phyloP scores from a whole-genome alignment of 1,140 invertebrate genomes.

The Phocides pigmalion region DNA sequence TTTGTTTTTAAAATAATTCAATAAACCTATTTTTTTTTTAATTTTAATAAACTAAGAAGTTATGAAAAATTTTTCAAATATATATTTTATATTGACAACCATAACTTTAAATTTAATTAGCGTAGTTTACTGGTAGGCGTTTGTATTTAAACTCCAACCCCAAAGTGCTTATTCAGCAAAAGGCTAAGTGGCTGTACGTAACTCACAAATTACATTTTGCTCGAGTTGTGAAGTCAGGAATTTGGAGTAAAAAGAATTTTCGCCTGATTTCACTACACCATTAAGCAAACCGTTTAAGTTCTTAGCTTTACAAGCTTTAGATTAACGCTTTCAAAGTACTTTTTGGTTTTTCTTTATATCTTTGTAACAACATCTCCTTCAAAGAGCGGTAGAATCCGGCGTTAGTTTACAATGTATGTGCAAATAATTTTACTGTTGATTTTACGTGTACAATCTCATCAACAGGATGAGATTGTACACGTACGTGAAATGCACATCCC shows the following conservation, averaged over 20 bases:
- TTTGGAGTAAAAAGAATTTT: constrained; percentile 30
- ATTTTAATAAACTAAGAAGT: too few species aligned
- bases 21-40: too few species aligned
- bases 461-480: too few species aligned
- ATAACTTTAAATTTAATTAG: constrained; percentile 14
- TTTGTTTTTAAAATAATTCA: too few species aligned
- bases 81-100: neutral
- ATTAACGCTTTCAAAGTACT: constrained; percentile 1
- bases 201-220: constrained; percentile 32
- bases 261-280: constrained; percentile 12
- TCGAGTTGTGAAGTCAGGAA: constrained; percentile 24
- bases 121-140: constrained; percentile 5
- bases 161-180: constrained; percentile 33
- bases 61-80: neutral
- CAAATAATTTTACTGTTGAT: too few species aligned
- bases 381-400: too few species aligned
- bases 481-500: too few species aligned
- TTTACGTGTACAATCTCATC: too few species aligned
- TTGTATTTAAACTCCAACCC: constrained; percentile 26
- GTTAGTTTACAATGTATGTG: too few species aligned
- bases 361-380: too few species aligned
- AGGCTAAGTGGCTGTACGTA: constrained; percentile 22
- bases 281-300: constrained; percentile 16
- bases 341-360: neutral
- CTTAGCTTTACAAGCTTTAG: constrained; percentile 10